These are phyloP conservation scores for Rhagophthalmus giganteus DNA, from an alignment of 2,888 invertebrate species.

Conservation along the genomic window DNA sequence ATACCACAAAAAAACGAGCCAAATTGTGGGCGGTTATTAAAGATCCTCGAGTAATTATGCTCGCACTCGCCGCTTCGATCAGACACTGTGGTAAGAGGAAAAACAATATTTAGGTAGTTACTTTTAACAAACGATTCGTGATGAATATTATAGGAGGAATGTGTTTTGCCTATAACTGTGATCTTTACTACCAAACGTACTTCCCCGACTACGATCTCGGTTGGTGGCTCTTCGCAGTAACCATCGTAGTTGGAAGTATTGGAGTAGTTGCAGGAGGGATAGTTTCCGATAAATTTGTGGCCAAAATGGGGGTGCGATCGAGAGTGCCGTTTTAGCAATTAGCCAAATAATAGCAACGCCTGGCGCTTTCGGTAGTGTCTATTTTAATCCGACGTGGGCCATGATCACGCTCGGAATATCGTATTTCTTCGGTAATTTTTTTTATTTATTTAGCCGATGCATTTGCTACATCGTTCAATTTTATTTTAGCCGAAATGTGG, in stretches of 20 bases:
- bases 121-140: too few species aligned
- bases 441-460: not conserved
- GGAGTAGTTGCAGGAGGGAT: slow-evolving; percentile 76
- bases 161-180: slow-evolving; percentile 90
- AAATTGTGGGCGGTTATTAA: slow-evolving; percentile 73
- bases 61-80: slow-evolving; percentile 85
- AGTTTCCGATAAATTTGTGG: slow-evolving; percentile 84
- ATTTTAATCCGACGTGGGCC: slow-evolving; percentile 79
- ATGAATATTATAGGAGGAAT: slow-evolving; percentile 79
- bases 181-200: slow-evolving; percentile 83
- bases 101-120: too few species aligned
- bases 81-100: slow-evolving; percentile 73
- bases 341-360: slow-evolving; percentile 84
- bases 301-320: slow-evolving; percentile 82
- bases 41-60: slow-evolving; percentile 76
- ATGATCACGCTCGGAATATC: slow-evolving; percentile 87
- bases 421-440: slow-evolving; percentile 81
- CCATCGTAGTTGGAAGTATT: slow-evolving; percentile 81
- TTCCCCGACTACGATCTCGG: slow-evolving; percentile 88
- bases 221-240: slow-evolving; percentile 88
- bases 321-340: slow-evolving; percentile 75
- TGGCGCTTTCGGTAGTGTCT: slow-evolving; percentile 83
- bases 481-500: slow-evolving; percentile 84
- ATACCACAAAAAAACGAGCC: slow-evolving; percentile 49
- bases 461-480: not conserved